Conservation (phyloP, 2,888 invertebrate species). For the Spatulosminthurus flaviceps region DNA sequence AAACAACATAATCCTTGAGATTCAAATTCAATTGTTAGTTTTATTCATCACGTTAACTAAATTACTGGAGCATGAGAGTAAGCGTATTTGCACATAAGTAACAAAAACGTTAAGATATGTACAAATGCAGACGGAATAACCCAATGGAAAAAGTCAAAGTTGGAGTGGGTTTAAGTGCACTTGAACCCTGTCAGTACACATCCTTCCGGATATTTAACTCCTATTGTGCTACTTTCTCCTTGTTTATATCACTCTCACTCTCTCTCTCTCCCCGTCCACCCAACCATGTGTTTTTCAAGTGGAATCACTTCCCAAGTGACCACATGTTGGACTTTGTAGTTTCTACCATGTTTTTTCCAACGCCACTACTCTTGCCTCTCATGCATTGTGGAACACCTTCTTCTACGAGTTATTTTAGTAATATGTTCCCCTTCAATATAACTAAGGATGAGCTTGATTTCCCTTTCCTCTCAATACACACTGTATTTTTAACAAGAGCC, state of each 20-base stretch:
- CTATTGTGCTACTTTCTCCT: not conserved
- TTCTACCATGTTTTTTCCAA: not conserved
- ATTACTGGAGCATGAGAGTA: slow-evolving; percentile 29
- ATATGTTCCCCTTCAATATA: too few species aligned
- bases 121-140: too few species aligned
- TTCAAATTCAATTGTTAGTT: slow-evolving; percentile 61
- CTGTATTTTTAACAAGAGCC: slow-evolving; percentile 8
- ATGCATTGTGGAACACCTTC: too few species aligned
- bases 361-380: too few species aligned
- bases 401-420: too few species aligned
- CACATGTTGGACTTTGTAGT: slow-evolving; percentile 14
- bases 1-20: slow-evolving; percentile 53
- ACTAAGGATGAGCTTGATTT: not conserved
- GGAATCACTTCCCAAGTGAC: not conserved
- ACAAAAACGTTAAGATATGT: too few species aligned
- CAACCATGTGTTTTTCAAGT: not conserved
- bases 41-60: slow-evolving; percentile 62
- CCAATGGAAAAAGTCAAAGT: slow-evolving; percentile 3
- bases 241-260: too few species aligned
- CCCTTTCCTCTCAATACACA: not conserved
- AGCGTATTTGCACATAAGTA: too few species aligned
- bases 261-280: too few species aligned
- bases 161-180: slow-evolving; percentile 5
- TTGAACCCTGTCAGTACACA: slow-evolving; percentile 4
- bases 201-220: not conserved